A percentile compares a stretch with the other conserved stretches of the same genome.
Conservation (phyloP, 2,888 invertebrate species). For the Chouioia cunea region DNA sequence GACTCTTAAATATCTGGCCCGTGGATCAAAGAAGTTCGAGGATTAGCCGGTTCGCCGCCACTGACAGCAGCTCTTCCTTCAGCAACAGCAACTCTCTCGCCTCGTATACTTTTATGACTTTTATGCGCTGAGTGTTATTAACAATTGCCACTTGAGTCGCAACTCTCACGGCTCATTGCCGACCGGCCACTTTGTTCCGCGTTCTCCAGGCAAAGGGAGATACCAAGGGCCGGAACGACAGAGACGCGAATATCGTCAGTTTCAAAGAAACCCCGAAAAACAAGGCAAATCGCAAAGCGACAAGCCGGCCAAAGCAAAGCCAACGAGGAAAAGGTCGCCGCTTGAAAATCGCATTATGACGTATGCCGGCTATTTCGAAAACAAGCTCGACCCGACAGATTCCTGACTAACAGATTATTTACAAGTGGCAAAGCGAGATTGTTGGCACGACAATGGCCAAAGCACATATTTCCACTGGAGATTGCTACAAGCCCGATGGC, state of each 20-base stretch:
- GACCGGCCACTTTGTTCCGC: slow-evolving; percentile 4
- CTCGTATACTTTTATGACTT: not conserved
- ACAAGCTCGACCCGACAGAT: slow-evolving; percentile 37
- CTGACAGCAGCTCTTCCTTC: slow-evolving; percentile 44
- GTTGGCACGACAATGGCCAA: slow-evolving; percentile 62
- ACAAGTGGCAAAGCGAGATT: slow-evolving; percentile 26
- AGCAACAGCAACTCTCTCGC: slow-evolving; percentile 2
- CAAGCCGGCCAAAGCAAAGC: not conserved
- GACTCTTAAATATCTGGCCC: not conserved
- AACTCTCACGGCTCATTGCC: slow-evolving; percentile 18
- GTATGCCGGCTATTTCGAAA: slow-evolving; percentile 45
- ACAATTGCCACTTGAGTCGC: slow-evolving; percentile 15
- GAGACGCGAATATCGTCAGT: slow-evolving; percentile 21
- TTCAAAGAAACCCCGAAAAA: slow-evolving; percentile 43
- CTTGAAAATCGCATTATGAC: slow-evolving; percentile 39
- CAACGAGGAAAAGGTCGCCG: not conserved
- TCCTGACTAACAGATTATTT: slow-evolving; percentile 44
- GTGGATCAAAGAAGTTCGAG: slow-evolving; percentile 41
- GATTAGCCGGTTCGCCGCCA: slow-evolving; percentile 15
- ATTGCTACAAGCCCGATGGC: slow-evolving; percentile 53
- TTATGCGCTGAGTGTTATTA: slow-evolving; percentile 27
- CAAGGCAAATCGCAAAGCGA: slow-evolving; percentile 11
- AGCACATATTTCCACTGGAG: slow-evolving; percentile 59
- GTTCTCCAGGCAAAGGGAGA: not conserved
- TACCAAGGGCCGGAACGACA: slow-evolving; percentile 4